Percentiles rank a stretch among this genome's conserved stretches.
Evolutionary conservation across 2,888 invertebrate genomes (phyloP).

Genomic region (Leptodirus hochenwartii): DNA sequence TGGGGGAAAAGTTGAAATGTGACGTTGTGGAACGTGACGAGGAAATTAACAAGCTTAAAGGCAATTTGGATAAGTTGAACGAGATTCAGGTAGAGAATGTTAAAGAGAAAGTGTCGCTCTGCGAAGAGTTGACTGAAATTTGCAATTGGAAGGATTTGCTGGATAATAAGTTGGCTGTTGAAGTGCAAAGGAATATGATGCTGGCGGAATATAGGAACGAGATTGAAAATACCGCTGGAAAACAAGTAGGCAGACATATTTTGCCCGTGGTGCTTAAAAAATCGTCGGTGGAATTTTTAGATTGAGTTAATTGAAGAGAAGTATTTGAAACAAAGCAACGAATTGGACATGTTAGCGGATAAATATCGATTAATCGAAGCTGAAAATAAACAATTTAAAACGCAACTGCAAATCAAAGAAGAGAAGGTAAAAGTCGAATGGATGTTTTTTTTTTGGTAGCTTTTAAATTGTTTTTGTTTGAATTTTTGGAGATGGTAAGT

Average conservation of each 20-base stretch:
- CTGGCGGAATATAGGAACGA: constrained; percentile 19
- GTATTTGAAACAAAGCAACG: too few relatives aligned
- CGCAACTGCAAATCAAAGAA: too few relatives aligned
- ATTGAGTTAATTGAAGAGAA: constrained; percentile 15
- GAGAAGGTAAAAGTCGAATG: too few relatives aligned
- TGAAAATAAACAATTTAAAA: too few relatives aligned
- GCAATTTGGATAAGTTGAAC: constrained; percentile 20
- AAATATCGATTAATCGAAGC: too few relatives aligned
- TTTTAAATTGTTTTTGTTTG: too few relatives aligned
- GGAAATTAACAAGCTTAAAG: constrained; percentile 19
- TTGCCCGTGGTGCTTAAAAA: constrained; percentile 1
- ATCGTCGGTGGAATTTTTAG: neutral
- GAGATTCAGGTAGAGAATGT: constrained; percentile 19
- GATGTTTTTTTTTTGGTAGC: too few relatives aligned
- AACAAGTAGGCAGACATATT: constrained; percentile 13
- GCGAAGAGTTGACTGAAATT: constrained; percentile 22
- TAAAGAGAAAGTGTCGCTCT: constrained; percentile 23
- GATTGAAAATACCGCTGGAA: constrained; percentile 15
- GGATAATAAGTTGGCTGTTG: constrained; percentile 17
- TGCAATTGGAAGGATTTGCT: constrained; percentile 21
- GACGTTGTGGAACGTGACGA: constrained; percentile 21
- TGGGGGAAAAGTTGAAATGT: constrained; percentile 21
- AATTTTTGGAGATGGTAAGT: constrained; percentile 13
- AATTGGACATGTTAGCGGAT: too few relatives aligned
- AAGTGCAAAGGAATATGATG: constrained; percentile 18